Percentiles rank a stretch among this genome's conserved stretches.
phyloP scores from a whole-genome alignment of 2,888 invertebrate genomes.

The Dexiosoma caninum region DNA sequence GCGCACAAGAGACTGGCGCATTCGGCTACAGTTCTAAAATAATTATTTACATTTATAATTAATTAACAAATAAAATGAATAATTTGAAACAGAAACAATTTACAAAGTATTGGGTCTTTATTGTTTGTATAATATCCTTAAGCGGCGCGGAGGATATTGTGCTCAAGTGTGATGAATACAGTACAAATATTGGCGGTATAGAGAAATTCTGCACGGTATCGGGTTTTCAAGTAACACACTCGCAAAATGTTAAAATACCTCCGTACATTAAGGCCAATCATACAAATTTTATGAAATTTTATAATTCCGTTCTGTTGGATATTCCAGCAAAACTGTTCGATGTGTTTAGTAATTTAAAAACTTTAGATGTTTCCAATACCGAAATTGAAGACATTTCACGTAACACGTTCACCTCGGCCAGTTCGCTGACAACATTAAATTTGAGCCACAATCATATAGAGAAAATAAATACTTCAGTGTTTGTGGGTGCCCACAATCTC shows the following conservation, averaged over 20 bases:
- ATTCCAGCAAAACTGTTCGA: slow-evolving; percentile 76
- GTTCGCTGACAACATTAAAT: slow-evolving; percentile 72
- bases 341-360: slow-evolving; percentile 72
- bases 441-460: slow-evolving; percentile 75
- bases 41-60: not conserved
- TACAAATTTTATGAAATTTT: slow-evolving; percentile 77
- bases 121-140: slow-evolving; percentile 1
- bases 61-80: slow-evolving; percentile 7
- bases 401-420: slow-evolving; percentile 75
- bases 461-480: slow-evolving; percentile 74
- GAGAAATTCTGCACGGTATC: slow-evolving; percentile 75
- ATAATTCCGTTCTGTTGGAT: slow-evolving; percentile 74
- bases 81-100: slow-evolving; percentile 31
- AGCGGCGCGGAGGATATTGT: slow-evolving; percentile 71
- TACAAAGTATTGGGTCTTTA: not conserved
- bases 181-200: slow-evolving; percentile 68
- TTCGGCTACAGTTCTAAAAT: not conserved
- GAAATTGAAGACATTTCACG: slow-evolving; percentile 74
- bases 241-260: slow-evolving; percentile 74
- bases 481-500: slow-evolving; percentile 73
- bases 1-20: slow-evolving; percentile 7
- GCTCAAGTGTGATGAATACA: slow-evolving; percentile 76
- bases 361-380: slow-evolving; percentile 74
- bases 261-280: slow-evolving; percentile 70
- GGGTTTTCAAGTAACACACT: slow-evolving; percentile 75